phyloP scores from a whole-genome alignment of 2,113 vertebrate species.

The mouse (Mus musculus) region DNA sequence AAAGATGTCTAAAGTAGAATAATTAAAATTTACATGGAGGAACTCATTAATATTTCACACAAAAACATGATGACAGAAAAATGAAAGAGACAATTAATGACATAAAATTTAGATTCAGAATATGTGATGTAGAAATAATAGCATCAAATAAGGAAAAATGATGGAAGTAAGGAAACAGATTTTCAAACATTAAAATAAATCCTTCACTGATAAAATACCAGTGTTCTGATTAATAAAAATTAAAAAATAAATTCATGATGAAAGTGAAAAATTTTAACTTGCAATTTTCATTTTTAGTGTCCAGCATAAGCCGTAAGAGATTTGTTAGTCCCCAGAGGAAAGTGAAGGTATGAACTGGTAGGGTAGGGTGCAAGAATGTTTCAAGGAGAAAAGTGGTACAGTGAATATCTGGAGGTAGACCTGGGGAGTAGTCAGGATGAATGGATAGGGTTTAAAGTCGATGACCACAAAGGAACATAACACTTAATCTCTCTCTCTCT shows the following conservation, averaged over 20 bases:
- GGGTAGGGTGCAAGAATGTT: background rate
- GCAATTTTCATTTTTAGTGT: slow-evolving; percentile 5
- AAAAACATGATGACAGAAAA: background rate
- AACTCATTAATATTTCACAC: background rate
- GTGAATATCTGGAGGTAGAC: background rate
- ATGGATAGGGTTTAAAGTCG: background rate
- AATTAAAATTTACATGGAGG: background rate
- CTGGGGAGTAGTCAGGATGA: background rate
- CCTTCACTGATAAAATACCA: slow-evolving; percentile 4
- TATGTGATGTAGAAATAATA: background rate
- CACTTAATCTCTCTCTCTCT: slow-evolving; percentile 18
- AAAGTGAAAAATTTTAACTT: background rate
- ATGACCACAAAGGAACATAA: slow-evolving; percentile 10
- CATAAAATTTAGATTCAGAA: background rate
- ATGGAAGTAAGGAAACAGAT: background rate
- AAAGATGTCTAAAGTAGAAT: background rate
- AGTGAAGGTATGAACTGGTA: background rate
- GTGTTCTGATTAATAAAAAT: background rate
- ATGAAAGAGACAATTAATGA: background rate
- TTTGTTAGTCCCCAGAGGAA: background rate
- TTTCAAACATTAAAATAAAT: background rate
- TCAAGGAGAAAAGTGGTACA: background rate
- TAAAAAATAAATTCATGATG: background rate
- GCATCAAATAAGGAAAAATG: background rate
- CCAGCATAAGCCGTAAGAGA: background rate